Base-by-base conservation (phyloP, 1,140 invertebrate species). In the Zaprionus tsacasi region DNA sequence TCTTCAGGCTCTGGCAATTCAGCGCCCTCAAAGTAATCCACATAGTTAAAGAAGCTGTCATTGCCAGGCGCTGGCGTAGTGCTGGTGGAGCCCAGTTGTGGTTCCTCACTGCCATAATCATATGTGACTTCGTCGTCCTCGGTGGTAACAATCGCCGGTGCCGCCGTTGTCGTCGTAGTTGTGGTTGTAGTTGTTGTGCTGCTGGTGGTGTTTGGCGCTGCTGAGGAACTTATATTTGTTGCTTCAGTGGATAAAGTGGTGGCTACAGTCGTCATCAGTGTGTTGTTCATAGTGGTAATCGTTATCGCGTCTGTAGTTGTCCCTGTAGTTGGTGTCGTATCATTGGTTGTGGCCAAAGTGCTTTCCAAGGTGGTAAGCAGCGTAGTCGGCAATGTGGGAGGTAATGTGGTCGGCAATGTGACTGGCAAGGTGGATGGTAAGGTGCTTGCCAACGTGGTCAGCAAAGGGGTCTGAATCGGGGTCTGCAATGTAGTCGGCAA, bases 31-130 rank as follows among this genome's bases (percentile, higher is more conserved):
- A 82, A 88, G 67, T 92, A 91, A 58, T 90, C 88, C 13, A 82
- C 82, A 55, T 90, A 87, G 13, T 85, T 82, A 45, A 91, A 91
- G 43, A 70, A 91, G 54, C 58, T 76, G 40, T 90, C 81, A 48
- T 82, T 72, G 11, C 80, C 79, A 0, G 82, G 80, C 13, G 78
- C 64, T 68, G 78, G 63, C 36, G 85, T 76, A 59, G 92, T 91
- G 6, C 77, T 89, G 12, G 61, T 82, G 30, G 79, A 81, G 12
- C 40, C 50, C 7, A 59, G n/a, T 5, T 72, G 38, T 52, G 76
- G 79, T n/a, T 82, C 79, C 54, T 85, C 75, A 17, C 78, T 81
- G 33, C 73, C 80, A 55, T 85, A 90, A 7, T 74, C 71, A 48
- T 74, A 74, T 11, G 71, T 38, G 12, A 57, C n/a, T 10, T 74